Evolutionary conservation across 1,140 invertebrate species (phyloP).

Genomic region (Drosophila lacertosa): DNA sequence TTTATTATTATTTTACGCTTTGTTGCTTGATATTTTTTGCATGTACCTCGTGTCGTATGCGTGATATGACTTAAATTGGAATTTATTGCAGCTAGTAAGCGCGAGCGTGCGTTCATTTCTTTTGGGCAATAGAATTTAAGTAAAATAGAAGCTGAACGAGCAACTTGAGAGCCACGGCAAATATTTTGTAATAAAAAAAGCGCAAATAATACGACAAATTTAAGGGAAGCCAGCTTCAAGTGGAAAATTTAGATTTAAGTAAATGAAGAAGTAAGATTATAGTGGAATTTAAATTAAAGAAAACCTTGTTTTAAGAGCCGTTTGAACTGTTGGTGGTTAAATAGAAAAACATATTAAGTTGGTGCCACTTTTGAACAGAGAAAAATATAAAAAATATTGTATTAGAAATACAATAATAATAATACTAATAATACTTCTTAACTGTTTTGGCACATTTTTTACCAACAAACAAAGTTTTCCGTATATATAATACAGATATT

Average conservation of each 20-base stretch:
- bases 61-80: conserved; percentile 77
- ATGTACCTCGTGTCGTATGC: conserved; percentile 68
- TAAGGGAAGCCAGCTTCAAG: background rate
- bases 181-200: conserved; percentile 20
- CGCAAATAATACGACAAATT: conserved; percentile 5
- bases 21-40: conserved; percentile 58
- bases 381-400: too few species aligned
- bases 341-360: too few species aligned
- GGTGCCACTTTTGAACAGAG: too few species aligned
- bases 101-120: background rate
- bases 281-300: too few species aligned
- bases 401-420: too few species aligned
- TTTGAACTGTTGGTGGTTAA: too few species aligned
- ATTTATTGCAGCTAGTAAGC: conserved; percentile 58
- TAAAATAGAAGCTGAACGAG: background rate
- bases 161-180: background rate
- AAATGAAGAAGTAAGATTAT: background rate
- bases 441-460: too few species aligned
- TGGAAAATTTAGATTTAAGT: background rate
- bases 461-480: too few species aligned
- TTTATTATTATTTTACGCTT: conserved; percentile 72
- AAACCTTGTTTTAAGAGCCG: too few species aligned
- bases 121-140: conserved; percentile 10
- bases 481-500: too few species aligned
- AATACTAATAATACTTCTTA: too few species aligned